Base-by-base conservation (phyloP, 2,113 vertebrate genomes). In the Australoheros scitulus region DNA sequence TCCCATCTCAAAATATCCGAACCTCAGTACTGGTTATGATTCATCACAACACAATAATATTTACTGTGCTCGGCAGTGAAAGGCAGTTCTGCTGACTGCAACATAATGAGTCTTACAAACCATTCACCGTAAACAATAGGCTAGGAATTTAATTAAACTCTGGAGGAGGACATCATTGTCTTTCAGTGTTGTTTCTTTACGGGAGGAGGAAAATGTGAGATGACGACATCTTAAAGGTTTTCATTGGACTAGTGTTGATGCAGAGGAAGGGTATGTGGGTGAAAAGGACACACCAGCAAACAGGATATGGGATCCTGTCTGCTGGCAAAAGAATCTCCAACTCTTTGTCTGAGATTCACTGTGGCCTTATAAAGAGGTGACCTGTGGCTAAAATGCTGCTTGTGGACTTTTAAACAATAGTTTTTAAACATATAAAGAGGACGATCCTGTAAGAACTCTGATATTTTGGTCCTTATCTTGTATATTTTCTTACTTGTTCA, bases 101-200 rank as follows among this genome's bases (percentile, higher is more conserved):
- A 17, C 64, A 72, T n/a, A 82, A 63, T 85, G 47, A 59, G 50
- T 60, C 61, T 18, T 74, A 58, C 47, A 74, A 86, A 18, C 74
- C 77, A 85, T 90, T 88, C 77, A 64, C 84, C 11, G 61, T 56
- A 36, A 81, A 86, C 86, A 87, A 87, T 79, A 61, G 77, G 70
- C 36, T 10, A 20, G 41, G n/a, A 88, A 89, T 89, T 86, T 38
- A 84, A 83, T 91, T 83, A 86, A 86, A 83, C 41, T 64, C n/a
- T 50, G 56, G 61, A 72, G 38, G 18, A 57, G 50, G 52, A 55
- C 77, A 38, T 65, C 74, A 82, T 93, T 87, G 79, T 87, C 32
- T 78, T 79, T 74, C 14, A 11, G 47, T 82, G 82, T 43, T 22
- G 9, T 77, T 81, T 79, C 77, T 83, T 64, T 68, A 9, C 57